These are phyloP conservation scores for Troides aeacus DNA, from an alignment of 2,888 invertebrate species.

Conservation along the genomic window DNA sequence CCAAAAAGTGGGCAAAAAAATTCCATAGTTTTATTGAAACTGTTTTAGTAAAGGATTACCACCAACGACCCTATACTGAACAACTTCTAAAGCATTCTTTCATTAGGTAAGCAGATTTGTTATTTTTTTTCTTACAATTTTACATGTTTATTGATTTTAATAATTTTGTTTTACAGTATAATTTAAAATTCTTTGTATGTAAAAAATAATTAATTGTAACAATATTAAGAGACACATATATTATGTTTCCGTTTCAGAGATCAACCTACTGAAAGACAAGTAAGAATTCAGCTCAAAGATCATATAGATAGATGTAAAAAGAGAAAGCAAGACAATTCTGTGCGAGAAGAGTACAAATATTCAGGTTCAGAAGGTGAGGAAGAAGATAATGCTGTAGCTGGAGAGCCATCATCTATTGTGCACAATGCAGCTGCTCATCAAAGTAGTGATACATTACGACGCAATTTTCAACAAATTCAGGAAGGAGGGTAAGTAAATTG, in stretches of 20 bases:
- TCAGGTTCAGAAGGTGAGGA: conserved; percentile 99
- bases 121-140: background rate
- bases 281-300: conserved; percentile 98
- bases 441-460: conserved; percentile 96
- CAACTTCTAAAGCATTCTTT: conserved; percentile 98
- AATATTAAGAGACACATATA: too few species aligned
- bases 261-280: conserved; percentile 98
- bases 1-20: conserved; percentile 98
- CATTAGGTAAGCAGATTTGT: conserved; percentile 79
- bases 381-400: conserved; percentile 93
- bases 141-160: background rate
- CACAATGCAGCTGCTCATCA: conserved; percentile 86
- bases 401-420: conserved; percentile 97
- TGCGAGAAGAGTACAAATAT: conserved; percentile 89
- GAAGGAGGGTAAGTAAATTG: conserved; percentile 78
- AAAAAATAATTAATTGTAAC: too few species aligned
- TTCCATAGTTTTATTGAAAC: conserved; percentile 99
- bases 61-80: conserved; percentile 98
- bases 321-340: conserved; percentile 92
- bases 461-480: conserved; percentile 99
- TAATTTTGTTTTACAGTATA: too few species aligned
- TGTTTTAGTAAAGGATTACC: conserved; percentile 99
- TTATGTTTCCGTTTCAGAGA: conserved; percentile 79
- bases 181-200: too few species aligned
- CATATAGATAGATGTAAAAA: conserved; percentile 98